A percentile compares a stretch with the other conserved stretches of the same genome.
Evolutionary conservation across 2,113 vertebrate genomes (phyloP).

Genomic region (Cryptoleucopteryx plumbea): DNA sequence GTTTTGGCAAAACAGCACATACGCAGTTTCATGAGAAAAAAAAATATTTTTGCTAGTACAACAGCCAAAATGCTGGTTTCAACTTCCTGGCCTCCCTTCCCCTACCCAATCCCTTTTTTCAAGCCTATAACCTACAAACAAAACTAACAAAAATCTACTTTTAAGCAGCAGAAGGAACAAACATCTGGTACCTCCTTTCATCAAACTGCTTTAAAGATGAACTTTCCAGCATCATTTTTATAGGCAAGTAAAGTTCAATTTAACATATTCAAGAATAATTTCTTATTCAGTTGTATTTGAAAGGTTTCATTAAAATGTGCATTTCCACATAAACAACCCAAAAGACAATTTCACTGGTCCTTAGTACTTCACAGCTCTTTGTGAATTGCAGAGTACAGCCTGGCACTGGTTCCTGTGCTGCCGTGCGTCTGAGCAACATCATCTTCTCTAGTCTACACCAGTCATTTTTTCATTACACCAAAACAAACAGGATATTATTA

Average conservation of each 20-base stretch:
- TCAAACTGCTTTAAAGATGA: background rate
- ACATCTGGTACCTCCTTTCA: background rate
- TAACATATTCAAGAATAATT: background rate
- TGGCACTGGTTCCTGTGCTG: background rate
- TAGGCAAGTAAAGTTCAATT: background rate
- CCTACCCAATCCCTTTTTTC: background rate
- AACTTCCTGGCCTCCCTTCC: background rate
- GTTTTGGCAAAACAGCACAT: background rate
- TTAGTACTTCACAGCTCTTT: background rate
- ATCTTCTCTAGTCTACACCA: background rate
- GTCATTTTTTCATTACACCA: background rate
- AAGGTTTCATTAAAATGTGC: background rate
- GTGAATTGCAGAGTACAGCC: background rate
- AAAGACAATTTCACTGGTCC: background rate
- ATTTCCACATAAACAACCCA: background rate
- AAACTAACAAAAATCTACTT: background rate
- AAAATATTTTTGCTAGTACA: background rate
- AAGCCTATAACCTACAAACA: background rate
- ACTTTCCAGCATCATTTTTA: background rate
- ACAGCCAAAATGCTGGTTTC: background rate
- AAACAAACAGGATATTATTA: background rate
- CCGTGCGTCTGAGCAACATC: background rate
- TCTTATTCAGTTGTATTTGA: background rate
- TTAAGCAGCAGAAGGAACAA: background rate
- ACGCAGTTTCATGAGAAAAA: background rate